Conservation (phyloP, 2,113 vertebrate species). For the Anoplopoma fimbria region DNA sequence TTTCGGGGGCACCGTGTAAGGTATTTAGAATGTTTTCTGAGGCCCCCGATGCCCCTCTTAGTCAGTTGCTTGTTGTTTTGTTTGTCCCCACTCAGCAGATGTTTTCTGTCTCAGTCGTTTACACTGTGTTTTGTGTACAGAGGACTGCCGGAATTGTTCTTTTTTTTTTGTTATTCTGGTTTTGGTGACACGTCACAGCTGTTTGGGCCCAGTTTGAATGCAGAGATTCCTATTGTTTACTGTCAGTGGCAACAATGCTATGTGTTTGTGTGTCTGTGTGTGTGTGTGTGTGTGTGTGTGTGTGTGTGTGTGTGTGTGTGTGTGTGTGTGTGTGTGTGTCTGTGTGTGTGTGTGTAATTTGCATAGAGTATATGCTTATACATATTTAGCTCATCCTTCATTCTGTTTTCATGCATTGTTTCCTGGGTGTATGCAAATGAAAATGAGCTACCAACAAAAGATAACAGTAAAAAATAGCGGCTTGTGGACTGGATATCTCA, state of each 20-base stretch:
- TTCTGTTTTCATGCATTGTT: constrained; percentile 33
- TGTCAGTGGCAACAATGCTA: constrained; percentile 30
- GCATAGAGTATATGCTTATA: constrained; percentile 19
- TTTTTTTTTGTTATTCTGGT: constrained; percentile 50
- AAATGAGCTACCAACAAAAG: constrained; percentile 12
- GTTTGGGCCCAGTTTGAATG: constrained; percentile 43
- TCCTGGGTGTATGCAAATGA: constrained; percentile 46
- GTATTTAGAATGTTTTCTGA: constrained; percentile 60
- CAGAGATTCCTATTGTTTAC: constrained; percentile 50
- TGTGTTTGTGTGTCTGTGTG: constrained; percentile 10
- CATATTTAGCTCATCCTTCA: constrained; percentile 52
- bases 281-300: constrained; percentile 16
- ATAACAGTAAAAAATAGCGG: constrained; percentile 25
- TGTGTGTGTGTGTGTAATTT: constrained; percentile 25
- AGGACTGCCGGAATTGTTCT: constrained; percentile 47
- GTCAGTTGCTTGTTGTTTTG: constrained; percentile 50
- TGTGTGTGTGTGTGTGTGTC: background rate
- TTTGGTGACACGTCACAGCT: constrained; percentile 63
- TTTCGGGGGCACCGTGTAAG: constrained; percentile 60
- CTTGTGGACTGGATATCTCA: constrained; percentile 32
- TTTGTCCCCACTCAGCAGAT: constrained; percentile 77
- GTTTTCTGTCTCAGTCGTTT: constrained; percentile 64
- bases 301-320: constrained; percentile 16
- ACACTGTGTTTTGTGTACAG: constrained; percentile 49
- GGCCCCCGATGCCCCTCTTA: constrained; percentile 29